Base-by-base conservation (phyloP, 2,888 invertebrate species). In the Eledona agricola region DNA sequence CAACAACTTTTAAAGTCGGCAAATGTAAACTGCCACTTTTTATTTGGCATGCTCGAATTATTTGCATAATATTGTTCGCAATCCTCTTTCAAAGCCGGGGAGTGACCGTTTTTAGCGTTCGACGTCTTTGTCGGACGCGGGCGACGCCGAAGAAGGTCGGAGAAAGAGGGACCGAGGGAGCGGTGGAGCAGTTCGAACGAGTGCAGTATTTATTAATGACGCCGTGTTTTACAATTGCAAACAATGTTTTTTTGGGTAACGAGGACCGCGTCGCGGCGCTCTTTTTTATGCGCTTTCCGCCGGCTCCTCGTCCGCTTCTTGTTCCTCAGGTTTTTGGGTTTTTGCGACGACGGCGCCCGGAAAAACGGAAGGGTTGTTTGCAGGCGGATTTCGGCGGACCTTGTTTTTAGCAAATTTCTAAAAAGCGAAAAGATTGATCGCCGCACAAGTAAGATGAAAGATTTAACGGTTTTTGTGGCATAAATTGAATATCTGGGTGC, bases 1-100 rank as follows among this genome's bases (percentile, higher is more conserved):
- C 72, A 73, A 72, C 72, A 70, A 72, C 68, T 72, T 73, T 73
- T 72, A 72, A 72, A 71, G 72, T 72, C 69, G 66, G 67, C 68
- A 65, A 71, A 72, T 72, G 72, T 72, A 72, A 71, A 72, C 72
- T 72, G 72, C 72, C 72, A 71, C 70, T 71, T 72, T 71, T 72
- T 71, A 70, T 72, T 72, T 68, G 66, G 63, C 63, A 65, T 66
- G 70, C 70, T 65, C 65, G 69, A 68, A 68, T 71, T 72, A 71
- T 72, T 72, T 72, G 70, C 71, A 72, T 72, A 72, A 71, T 69
- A 69, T 70, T 67, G 69, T 68, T 66, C 61, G 62, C 66, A 67
- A 70, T 69, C 66, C 66, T 65, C 67, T 68, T 65, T 59, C 59
- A 43, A 50, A 50, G 26, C 37, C 28, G 22, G 45, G 45, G 43